Evolutionary conservation across 2,113 vertebrate species (phyloP).

Genomic region (Noctilio leporinus): DNA sequence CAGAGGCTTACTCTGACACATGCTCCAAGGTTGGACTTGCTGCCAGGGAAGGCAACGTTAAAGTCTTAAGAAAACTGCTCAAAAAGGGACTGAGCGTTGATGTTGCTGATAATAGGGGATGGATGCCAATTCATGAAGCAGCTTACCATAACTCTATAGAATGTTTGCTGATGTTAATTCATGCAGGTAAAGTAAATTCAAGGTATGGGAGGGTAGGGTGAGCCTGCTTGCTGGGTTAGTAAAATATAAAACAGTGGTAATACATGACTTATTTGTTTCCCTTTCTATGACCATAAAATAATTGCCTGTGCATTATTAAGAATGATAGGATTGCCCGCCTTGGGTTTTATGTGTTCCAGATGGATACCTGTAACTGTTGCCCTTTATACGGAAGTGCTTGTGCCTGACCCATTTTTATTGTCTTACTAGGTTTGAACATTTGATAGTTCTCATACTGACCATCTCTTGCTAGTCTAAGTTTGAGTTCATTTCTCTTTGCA

Average conservation of each 20-base stretch:
- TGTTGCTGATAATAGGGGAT: slow-evolving; percentile 92
- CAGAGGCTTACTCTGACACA: slow-evolving; percentile 86
- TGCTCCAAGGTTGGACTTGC: slow-evolving; percentile 88
- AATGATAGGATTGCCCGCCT: not conserved
- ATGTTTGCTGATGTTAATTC: slow-evolving; percentile 86
- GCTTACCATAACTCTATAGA: slow-evolving; percentile 82
- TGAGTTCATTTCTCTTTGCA: no score
- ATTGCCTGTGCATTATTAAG: not conserved
- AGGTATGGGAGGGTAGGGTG: not conserved
- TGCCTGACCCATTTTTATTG: not conserved
- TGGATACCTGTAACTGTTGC: not conserved
- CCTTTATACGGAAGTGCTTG: not conserved
- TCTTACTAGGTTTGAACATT: not conserved
- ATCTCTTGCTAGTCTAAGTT: no score
- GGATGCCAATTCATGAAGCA: slow-evolving; percentile 92
- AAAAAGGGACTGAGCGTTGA: slow-evolving; percentile 82
- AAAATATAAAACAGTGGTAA: not conserved
- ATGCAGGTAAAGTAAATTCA: slow-evolving; percentile 73
- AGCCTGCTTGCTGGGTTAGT: not conserved
- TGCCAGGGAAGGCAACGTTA: slow-evolving; percentile 81
- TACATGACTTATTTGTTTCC: slow-evolving; percentile 10
- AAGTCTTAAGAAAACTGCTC: slow-evolving; percentile 82
- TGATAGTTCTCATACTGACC: not conserved
- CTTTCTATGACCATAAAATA: slow-evolving; percentile 11
- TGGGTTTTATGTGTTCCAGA: not conserved